Conservation (phyloP, 2,113 vertebrate genomes). For the Cebus imitator region DNA sequence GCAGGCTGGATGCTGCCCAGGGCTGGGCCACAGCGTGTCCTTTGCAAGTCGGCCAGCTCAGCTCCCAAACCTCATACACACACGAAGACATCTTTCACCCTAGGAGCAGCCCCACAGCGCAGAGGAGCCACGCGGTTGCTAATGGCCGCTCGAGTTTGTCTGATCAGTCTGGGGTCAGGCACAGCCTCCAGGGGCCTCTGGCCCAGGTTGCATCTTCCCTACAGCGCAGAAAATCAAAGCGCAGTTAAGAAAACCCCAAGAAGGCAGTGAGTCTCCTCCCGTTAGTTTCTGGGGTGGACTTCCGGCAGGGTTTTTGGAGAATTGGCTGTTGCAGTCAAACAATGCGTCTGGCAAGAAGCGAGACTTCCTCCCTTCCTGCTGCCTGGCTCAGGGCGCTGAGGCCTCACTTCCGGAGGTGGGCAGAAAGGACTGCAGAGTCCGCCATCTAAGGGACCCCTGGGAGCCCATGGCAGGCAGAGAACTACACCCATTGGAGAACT, state of each 20-base stretch:
- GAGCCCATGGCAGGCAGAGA: neutral
- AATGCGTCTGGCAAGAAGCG: neutral
- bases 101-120: neutral
- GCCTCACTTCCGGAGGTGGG: rapidly evolving
- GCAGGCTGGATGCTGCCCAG: no score
- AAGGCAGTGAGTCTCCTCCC: neutral
- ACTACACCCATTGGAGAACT: neutral
- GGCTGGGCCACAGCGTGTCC: neutral
- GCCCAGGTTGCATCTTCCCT: neutral
- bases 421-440: neutral
- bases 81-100: no score
- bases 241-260: neutral
- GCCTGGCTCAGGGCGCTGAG: rapidly evolving
- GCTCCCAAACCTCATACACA: neutral
- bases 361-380: neutral
- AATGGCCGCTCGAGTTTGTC: no score
- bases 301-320: neutral
- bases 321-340: neutral
- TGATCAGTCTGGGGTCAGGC: neutral
- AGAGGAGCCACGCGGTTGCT: no score
- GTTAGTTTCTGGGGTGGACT: neutral
- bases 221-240: neutral
- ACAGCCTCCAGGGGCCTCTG: neutral
- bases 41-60: no score
- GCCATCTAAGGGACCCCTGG: neutral